Percentiles rank a stretch among this genome's conserved stretches.
Evolutionary conservation across 1,140 invertebrate genomes (phyloP).

Genomic region (Drosophila suzukii): DNA sequence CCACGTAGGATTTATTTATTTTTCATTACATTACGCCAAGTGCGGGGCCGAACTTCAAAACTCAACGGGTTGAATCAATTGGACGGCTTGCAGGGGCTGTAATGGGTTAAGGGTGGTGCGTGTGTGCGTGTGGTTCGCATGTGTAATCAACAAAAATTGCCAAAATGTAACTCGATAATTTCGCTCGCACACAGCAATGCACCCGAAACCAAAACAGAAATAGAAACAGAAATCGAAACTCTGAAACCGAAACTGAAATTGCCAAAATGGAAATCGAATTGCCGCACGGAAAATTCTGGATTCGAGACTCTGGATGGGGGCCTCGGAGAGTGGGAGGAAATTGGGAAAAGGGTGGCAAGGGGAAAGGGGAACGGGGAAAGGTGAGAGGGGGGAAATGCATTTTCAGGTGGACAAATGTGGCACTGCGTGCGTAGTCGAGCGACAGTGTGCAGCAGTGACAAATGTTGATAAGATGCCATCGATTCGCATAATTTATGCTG

Average conservation of each 20-base stretch:
- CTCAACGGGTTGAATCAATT: conserved; percentile 25
- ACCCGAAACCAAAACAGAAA: conserved; percentile 30
- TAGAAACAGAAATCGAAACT: conserved; percentile 41
- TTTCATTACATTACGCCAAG: conserved; percentile 56
- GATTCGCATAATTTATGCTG: conserved; percentile 56
- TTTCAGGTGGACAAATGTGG: conserved; percentile 19
- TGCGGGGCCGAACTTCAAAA: conserved; percentile 14
- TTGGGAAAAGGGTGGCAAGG: neutral
- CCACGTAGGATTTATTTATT: conserved; percentile 52
- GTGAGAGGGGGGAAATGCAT: conserved; percentile 16
- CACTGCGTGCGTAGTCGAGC: conserved; percentile 6
- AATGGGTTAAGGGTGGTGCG: conserved; percentile 3
- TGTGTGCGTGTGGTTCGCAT: neutral
- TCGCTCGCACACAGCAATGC: conserved; percentile 8
- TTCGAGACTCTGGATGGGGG: neutral
- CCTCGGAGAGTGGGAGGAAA: conserved; percentile 3
- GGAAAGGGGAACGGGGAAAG: too few species aligned
- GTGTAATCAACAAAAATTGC: conserved; percentile 36
- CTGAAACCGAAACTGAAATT: conserved; percentile 41
- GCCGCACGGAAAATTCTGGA: conserved; percentile 19
- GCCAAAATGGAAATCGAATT: conserved; percentile 37
- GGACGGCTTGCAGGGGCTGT: neutral
- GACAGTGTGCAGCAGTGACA: conserved; percentile 32
- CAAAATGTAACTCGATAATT: conserved; percentile 49
- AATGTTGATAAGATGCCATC: conserved; percentile 61